Evolutionary conservation across 2,113 vertebrate species (phyloP).

Genomic region (Dendropsophus ebraccatus): DNA sequence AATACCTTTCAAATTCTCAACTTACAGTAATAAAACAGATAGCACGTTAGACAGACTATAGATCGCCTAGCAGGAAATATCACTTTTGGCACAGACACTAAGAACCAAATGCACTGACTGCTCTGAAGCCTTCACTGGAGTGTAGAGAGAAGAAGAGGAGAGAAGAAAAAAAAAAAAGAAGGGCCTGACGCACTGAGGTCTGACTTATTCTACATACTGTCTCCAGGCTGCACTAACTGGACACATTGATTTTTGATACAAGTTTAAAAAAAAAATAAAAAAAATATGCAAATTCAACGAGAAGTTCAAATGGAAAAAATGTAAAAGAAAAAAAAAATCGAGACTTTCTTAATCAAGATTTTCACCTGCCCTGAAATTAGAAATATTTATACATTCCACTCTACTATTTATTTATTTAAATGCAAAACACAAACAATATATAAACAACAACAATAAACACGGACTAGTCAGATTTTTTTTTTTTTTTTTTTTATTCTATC

Average conservation of each 20-base stretch:
- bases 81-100: slow-evolving; percentile 53
- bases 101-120: slow-evolving; percentile 29
- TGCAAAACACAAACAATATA: no score
- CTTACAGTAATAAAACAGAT: slow-evolving; percentile 43
- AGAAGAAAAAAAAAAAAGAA: background rate
- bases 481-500: no score
- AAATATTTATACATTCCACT: no score
- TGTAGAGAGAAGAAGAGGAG: background rate
- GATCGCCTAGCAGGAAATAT: slow-evolving; percentile 55
- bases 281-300: no score
- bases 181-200: slow-evolving; percentile 65
- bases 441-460: no score
- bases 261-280: no score
- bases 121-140: slow-evolving; percentile 59
- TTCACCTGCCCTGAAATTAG: no score
- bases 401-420: no score
- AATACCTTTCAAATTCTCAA: slow-evolving; percentile 57
- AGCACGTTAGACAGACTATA: slow-evolving; percentile 61
- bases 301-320: no score
- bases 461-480: no score
- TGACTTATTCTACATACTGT: slow-evolving; percentile 62
- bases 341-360: no score
- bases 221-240: slow-evolving; percentile 64
- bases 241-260: slow-evolving; percentile 73
- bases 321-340: no score